A percentile compares a stretch with the other conserved stretches of the same genome.
phyloP scores from a whole-genome alignment of 2,113 vertebrate species.

The Arizona elegans region DNA sequence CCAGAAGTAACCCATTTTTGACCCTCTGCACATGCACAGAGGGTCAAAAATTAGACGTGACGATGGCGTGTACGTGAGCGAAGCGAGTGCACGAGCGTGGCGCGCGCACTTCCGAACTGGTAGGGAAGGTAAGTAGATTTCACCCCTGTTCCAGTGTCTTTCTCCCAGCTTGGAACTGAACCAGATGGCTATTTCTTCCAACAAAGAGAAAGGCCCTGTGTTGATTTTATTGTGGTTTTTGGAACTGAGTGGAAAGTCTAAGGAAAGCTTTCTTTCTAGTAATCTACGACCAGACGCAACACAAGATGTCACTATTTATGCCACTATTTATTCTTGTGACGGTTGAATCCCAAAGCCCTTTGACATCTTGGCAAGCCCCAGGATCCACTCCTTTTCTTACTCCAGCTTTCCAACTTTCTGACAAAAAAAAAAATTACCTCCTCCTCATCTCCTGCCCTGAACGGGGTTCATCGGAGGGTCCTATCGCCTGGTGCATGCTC shows the following conservation, averaged over 20 bases:
- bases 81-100: no score
- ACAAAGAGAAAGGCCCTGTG: not conserved
- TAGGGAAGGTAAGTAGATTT: no score
- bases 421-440: not conserved
- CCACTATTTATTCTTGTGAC: not conserved
- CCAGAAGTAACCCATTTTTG: no score
- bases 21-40: no score
- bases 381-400: not conserved
- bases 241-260: not conserved
- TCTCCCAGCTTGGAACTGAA: no score
- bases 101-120: no score
- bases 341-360: not conserved
- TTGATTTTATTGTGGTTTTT: not conserved
- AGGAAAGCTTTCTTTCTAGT: not conserved
- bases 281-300: not conserved
- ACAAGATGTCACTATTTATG: not conserved
- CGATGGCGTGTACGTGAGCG: no score
- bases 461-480: not conserved
- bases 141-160: no score
- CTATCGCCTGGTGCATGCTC: not conserved
- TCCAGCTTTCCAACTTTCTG: not conserved
- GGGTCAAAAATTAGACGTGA: no score
- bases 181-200: no score
- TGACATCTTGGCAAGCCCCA: not conserved
- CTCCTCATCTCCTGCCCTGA: not conserved